Evolutionary conservation across 2,113 vertebrate genomes (phyloP).

Genomic region (Carettochelys insculpta): DNA sequence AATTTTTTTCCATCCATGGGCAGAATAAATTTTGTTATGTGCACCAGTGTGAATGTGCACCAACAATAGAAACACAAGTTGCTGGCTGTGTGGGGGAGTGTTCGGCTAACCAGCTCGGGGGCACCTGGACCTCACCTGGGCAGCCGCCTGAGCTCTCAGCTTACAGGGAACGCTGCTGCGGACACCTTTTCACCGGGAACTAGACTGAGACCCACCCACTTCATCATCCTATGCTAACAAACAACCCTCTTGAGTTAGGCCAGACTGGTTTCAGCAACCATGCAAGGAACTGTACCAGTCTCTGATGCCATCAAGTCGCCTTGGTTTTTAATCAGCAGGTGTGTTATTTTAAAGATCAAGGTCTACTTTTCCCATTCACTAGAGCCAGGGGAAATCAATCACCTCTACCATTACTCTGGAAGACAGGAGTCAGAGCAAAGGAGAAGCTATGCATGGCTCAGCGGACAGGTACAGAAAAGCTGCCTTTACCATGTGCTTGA

Average conservation of each 20-base stretch:
- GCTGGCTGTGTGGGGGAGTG: too few relatives aligned
- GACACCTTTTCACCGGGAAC: background rate
- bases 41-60: too few relatives aligned
- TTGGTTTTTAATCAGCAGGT: background rate
- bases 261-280: background rate
- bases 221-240: background rate
- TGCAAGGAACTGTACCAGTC: background rate
- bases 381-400: background rate
- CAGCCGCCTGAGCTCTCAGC: too few relatives aligned
- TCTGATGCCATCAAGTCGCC: background rate
- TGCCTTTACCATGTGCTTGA: slow-evolving; percentile 70
- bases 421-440: background rate
- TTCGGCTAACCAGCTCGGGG: too few relatives aligned
- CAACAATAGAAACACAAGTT: too few relatives aligned
- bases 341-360: background rate
- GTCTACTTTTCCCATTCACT: background rate
- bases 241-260: background rate
- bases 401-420: too few relatives aligned
- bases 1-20: too few relatives aligned
- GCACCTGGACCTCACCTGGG: too few relatives aligned
- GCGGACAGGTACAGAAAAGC: background rate
- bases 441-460: background rate
- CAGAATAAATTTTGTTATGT: too few relatives aligned
- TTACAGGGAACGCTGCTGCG: too few relatives aligned
- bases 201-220: background rate